These are phyloP conservation scores for Squalus acanthias DNA, from an alignment of 2,797 vertebrate species.

Conservation along the genomic window DNA sequence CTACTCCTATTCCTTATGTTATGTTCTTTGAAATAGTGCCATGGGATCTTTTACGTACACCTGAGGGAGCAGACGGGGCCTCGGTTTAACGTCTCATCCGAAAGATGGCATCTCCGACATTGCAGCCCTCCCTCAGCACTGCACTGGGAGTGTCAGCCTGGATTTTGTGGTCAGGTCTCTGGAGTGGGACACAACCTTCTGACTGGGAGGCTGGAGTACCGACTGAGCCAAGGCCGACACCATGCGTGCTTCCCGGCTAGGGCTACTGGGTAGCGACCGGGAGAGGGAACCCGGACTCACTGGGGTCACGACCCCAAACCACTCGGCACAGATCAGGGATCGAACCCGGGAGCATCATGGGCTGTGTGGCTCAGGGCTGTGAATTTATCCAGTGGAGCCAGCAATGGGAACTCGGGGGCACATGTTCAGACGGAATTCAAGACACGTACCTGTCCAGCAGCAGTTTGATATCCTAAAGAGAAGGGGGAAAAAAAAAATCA, in stretches of 20 bases:
- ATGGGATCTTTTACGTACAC: not conserved
- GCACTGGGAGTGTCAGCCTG: not conserved
- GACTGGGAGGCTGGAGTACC: not conserved
- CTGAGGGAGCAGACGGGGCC: not conserved
- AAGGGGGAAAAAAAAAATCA: not conserved
- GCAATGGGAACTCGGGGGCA: not conserved
- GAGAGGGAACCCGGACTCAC: not conserved
- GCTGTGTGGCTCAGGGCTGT: not conserved
- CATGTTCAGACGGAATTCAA: not conserved
- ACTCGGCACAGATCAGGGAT: not conserved
- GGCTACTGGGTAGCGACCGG: not conserved
- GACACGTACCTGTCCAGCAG: conserved; percentile 10
- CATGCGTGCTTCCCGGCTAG: not conserved
- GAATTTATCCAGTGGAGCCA: not conserved
- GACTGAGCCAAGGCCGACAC: not conserved
- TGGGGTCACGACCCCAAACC: not conserved
- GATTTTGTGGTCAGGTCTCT: not conserved
- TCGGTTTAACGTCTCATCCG: not conserved
- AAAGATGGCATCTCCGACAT: not conserved
- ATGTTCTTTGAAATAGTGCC: not conserved
- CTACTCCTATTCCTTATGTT: too few relatives aligned
- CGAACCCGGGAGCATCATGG: not conserved
- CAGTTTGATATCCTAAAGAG: conserved; percentile 17
- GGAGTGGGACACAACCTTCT: not conserved
- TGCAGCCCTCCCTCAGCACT: not conserved